A percentile compares a stretch with the other conserved stretches of the same genome.
These are phyloP conservation scores for Orgyia antiqua DNA, from an alignment of 2,888 invertebrate species.

Conservation along the genomic window DNA sequence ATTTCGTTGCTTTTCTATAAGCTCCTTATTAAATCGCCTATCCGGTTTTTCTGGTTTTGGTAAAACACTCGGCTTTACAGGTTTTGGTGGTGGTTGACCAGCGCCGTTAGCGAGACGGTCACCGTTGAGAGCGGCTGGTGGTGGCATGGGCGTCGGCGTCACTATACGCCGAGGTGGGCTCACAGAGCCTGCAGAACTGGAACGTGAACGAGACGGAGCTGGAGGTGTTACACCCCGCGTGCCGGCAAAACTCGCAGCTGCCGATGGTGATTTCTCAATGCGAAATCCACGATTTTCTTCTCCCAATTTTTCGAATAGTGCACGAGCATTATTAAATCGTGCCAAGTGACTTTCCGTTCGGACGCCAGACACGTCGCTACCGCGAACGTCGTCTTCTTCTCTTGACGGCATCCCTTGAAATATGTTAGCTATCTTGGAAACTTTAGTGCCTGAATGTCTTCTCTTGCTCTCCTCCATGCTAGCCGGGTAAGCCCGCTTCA, in stretches of 20 bases:
- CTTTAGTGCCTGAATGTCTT: constrained; percentile 85
- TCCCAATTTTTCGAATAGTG: constrained; percentile 93
- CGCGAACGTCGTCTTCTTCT: constrained; percentile 73
- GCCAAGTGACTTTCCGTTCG: constrained; percentile 93
- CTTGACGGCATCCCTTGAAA: constrained; percentile 86
- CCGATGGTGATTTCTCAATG: constrained; percentile 79
- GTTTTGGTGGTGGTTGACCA: constrained; percentile 65
- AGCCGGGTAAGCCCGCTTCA: constrained; percentile 72
- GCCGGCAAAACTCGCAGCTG: constrained; percentile 75
- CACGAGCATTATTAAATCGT: constrained; percentile 94
- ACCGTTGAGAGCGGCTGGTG: constrained; percentile 56
- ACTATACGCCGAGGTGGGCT: constrained; percentile 76
- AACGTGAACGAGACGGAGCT: constrained; percentile 79
- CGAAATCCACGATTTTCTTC: constrained; percentile 82
- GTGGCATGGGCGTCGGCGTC: constrained; percentile 68
- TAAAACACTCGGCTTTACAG: constrained; percentile 76
- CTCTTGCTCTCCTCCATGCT: constrained; percentile 84
- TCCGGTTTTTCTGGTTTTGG: constrained; percentile 91
- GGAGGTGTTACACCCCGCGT: constrained; percentile 72
- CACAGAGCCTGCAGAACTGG: constrained; percentile 83
- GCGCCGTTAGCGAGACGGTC: constrained; percentile 66
- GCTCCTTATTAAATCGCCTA: constrained; percentile 88
- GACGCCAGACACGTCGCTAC: constrained; percentile 84
- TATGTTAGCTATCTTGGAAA: constrained; percentile 94
- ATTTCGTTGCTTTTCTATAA: constrained; percentile 93